Percentiles rank a stretch among this genome's conserved stretches.
Evolutionary conservation across 2,113 vertebrate species (phyloP).

Genomic region (Chroicocephalus ridibundus): DNA sequence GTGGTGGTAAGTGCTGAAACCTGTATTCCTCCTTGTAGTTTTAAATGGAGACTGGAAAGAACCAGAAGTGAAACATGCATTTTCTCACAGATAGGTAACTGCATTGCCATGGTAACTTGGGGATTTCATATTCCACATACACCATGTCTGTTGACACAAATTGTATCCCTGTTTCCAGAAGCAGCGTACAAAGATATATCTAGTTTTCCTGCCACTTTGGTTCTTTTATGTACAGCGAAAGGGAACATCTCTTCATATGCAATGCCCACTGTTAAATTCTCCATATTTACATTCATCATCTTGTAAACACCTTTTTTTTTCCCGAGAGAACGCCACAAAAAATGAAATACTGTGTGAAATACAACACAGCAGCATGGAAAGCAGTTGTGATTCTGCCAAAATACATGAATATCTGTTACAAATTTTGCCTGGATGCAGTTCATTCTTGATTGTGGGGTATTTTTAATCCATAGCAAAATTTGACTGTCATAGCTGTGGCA

Average conservation of each 20-base stretch:
- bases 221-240: background rate
- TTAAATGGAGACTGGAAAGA: background rate
- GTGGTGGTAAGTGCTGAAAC: background rate
- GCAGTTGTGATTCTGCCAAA: background rate
- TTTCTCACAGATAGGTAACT: slow-evolving; percentile 28
- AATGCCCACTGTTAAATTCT: background rate
- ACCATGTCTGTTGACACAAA: background rate
- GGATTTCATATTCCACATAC: background rate
- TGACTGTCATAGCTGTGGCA: background rate
- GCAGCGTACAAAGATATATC: background rate
- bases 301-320: background rate
- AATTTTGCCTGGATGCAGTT: background rate
- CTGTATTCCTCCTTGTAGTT: background rate
- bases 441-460: background rate
- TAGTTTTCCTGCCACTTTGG: background rate
- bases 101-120: slow-evolving; percentile 37
- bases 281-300: background rate
- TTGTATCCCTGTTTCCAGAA: background rate
- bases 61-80: background rate
- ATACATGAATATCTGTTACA: background rate
- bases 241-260: background rate
- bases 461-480: background rate
- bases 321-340: background rate
- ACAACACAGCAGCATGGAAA: background rate
- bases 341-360: background rate